Evolutionary conservation across 2,113 vertebrate species (phyloP), one percentile per base, ranked within the genome.

Genomic region (Mesitornis unicolor): DNA sequence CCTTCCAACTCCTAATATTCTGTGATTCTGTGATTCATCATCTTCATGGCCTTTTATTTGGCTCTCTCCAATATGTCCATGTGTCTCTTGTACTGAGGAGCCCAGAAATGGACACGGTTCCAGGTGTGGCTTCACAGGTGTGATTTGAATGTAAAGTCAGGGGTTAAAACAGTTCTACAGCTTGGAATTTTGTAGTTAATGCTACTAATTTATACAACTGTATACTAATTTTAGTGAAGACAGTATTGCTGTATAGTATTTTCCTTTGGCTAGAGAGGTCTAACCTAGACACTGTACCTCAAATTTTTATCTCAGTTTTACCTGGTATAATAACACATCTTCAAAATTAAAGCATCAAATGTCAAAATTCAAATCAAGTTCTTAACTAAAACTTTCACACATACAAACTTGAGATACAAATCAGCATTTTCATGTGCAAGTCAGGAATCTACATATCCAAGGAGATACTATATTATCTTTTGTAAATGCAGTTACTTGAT

Each of bases 311-410:
- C 26, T 78, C 22, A 31, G 12, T 67, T 91, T 78, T 94, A 7
- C 63, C 29, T 63, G 28, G 8, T 29, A 13, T 64, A 87, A 63
- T 36, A 84, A 77, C 24, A 73, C 2, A 40, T 76, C 80, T 95
- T 84, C 59, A 80, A 86, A 90, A 90, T 24, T 25, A 61, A 90
- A 76, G 18, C 4, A 11, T 33, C 6, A 20, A 38, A n/a, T 47
- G 78, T 70, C 25, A 84, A 61, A 89, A 87, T 74, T 29, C 74
- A 84, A 91, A 91, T 54, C 29, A 56, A 51, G 7, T 56, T 92
- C 38, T 67, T 42, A 81, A 74, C 61, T 65, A 89, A n/a, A 89
- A 81, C 16, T 28, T 85, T 38, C 13, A 60, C 15, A 24, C 24
- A 47, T 70, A 31, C 15, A 65, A 75, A 51, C 26, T 59, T 15